phyloP scores from a whole-genome alignment of 2,888 invertebrate genomes.

The Phorcus lineatus region DNA sequence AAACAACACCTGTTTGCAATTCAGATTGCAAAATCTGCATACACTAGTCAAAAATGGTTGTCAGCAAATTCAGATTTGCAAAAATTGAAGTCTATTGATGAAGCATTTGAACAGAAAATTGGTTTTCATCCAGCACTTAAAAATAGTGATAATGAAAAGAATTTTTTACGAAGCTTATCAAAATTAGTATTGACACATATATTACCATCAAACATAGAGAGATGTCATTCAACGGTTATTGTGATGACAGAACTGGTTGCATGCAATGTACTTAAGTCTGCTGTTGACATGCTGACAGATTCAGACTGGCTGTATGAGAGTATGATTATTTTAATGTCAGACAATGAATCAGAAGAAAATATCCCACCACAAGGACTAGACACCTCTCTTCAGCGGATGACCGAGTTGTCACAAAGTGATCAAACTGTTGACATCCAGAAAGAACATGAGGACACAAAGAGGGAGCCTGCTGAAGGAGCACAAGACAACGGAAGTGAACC shows the following conservation, averaged over 20 bases:
- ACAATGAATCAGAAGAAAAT: slow-evolving; percentile 37
- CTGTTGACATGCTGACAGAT: slow-evolving; percentile 53
- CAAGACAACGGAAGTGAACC: neutral
- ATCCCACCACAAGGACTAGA: too few relatives aligned
- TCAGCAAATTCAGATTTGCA: neutral
- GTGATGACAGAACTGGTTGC: slow-evolving; percentile 54
- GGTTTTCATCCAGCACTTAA: slow-evolving; percentile 47
- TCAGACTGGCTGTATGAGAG: slow-evolving; percentile 62
- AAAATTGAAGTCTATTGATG: slow-evolving; percentile 37
- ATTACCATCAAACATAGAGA: slow-evolving; percentile 41
- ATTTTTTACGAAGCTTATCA: slow-evolving; percentile 37
- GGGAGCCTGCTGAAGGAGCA: neutral
- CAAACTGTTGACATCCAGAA: neutral
- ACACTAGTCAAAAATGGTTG: neutral
- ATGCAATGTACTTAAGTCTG: slow-evolving; percentile 54
- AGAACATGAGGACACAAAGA: neutral
- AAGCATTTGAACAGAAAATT: slow-evolving; percentile 45
- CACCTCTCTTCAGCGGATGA: too few relatives aligned
- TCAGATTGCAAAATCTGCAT: slow-evolving; percentile 11
- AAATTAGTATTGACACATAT: slow-evolving; percentile 28
- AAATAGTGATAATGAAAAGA: slow-evolving; percentile 40
- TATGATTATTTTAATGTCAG: slow-evolving; percentile 56
- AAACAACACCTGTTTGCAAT: slow-evolving; percentile 31
- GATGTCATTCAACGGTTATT: slow-evolving; percentile 33
- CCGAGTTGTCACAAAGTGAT: too few relatives aligned